Conservation (phyloP, 2,113 vertebrate genomes). For the Salvelinus alpinus region DNA sequence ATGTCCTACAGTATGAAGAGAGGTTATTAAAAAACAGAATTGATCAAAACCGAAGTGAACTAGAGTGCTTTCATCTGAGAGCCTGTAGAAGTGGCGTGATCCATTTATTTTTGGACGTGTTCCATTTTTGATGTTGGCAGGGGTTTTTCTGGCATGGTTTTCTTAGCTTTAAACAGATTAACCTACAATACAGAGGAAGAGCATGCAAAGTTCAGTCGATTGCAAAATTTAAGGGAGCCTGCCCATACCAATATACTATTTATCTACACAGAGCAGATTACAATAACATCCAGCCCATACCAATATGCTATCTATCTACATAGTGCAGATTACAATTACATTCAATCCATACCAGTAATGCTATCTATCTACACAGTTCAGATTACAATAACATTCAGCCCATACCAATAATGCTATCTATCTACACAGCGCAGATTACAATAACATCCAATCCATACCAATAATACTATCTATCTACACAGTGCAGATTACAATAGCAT, state of each 20-base stretch:
- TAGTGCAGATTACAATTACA: background rate
- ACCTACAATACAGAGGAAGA: constrained; percentile 6
- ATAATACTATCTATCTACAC: background rate
- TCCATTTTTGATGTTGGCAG: constrained; percentile 31
- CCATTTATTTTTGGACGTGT: constrained; percentile 19
- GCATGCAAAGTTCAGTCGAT: background rate
- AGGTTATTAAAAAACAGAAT: constrained; percentile 54
- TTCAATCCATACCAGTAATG: background rate
- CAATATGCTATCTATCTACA: background rate
- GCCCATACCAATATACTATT: background rate
- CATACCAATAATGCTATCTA: background rate
- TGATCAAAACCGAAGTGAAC: constrained; percentile 54
- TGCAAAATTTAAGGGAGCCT: background rate
- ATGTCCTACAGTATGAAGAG: constrained; percentile 24
- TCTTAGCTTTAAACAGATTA: constrained; percentile 39
- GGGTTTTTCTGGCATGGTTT: background rate
- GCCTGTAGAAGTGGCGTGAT: constrained; percentile 10
- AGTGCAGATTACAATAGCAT: background rate
- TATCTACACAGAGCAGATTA: background rate
- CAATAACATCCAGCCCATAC: background rate
- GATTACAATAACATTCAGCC: background rate
- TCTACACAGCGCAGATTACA: background rate
- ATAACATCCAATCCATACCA: background rate
- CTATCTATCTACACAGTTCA: background rate
- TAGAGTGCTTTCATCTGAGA: constrained; percentile 29